Evolutionary conservation across 2,113 vertebrate species (phyloP).

Genomic region (Apodemus speciosus): DNA sequence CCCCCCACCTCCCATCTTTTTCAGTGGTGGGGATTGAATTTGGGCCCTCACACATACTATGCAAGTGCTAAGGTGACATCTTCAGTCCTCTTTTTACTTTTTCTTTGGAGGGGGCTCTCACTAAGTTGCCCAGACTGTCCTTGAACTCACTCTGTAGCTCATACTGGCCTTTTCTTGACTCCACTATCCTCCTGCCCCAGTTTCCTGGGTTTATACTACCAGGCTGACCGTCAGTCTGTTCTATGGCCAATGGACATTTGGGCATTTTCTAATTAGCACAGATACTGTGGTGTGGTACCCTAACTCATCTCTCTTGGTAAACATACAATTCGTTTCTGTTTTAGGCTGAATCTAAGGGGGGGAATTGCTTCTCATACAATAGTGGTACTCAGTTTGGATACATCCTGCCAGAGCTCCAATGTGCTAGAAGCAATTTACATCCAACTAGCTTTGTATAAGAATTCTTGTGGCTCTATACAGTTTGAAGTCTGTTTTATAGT

Average conservation of each 20-base stretch:
- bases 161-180: not conserved
- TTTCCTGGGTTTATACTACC: not conserved
- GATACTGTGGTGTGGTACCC: not conserved
- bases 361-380: not conserved
- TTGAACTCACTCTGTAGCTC: not conserved
- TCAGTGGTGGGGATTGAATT: not conserved
- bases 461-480: not conserved
- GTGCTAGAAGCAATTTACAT: not conserved
- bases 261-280: conserved; percentile 38
- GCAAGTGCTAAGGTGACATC: not conserved
- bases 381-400: conserved; percentile 28
- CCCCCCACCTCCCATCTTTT: too few relatives aligned
- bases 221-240: not conserved
- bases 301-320: conserved; percentile 33
- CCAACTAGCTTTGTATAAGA: conserved; percentile 23
- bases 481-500: conserved; percentile 28
- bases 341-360: not conserved
- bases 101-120: not conserved
- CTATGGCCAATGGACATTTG: not conserved
- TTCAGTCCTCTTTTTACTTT: not conserved
- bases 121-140: not conserved
- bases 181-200: not conserved
- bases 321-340: conserved; percentile 2
- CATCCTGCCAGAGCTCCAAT: conserved; percentile 31
- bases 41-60: not conserved